Evolutionary conservation across 2,888 invertebrate genomes (phyloP).

Genomic region (Drosophila paucipuncta): DNA sequence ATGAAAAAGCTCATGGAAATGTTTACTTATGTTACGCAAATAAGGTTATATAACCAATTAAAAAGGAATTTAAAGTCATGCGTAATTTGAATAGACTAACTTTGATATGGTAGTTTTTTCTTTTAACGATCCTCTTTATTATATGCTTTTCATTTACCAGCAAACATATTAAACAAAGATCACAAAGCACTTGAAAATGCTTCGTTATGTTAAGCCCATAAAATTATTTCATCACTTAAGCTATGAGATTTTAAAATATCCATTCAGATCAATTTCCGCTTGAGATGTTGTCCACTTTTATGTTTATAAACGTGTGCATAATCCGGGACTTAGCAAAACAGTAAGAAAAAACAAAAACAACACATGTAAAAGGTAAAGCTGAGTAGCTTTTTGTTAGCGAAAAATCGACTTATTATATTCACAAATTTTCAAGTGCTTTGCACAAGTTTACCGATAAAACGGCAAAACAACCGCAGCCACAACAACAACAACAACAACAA

Average conservation of each 20-base stretch:
- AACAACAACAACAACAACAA: constrained; percentile 31
- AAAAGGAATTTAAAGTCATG: background rate
- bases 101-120: background rate
- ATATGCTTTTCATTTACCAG: background rate
- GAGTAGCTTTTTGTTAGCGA: background rate
- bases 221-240: background rate
- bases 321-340: constrained; percentile 10
- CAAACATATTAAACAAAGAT: background rate
- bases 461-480: constrained; percentile 42
- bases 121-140: background rate
- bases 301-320: constrained; percentile 13
- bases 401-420: constrained; percentile 53
- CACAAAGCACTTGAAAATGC: background rate
- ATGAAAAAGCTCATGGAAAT: background rate
- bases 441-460: constrained; percentile 68
- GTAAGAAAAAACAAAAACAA: constrained; percentile 6
- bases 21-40: background rate
- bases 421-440: constrained; percentile 61
- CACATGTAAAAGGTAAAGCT: background rate
- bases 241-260: background rate
- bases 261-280: background rate
- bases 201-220: background rate
- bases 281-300: background rate
- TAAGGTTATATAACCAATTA: background rate
- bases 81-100: background rate